Base-by-base conservation (phyloP, 2,888 invertebrate genomes). In the Anagyrus pseudococci region DNA sequence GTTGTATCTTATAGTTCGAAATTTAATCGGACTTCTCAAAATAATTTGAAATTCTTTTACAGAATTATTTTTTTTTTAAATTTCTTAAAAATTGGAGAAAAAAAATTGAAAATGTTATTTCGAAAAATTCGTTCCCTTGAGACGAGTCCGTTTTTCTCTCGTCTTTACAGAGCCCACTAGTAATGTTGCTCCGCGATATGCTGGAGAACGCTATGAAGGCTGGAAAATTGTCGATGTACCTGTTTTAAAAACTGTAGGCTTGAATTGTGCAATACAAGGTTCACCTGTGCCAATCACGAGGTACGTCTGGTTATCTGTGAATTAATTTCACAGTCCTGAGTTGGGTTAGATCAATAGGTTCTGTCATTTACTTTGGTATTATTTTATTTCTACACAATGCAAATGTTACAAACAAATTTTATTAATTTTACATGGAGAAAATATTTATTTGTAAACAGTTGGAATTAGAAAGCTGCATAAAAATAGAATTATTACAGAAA, bases 281-380 rank as follows among this genome's bases (percentile, higher is more conserved):
- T 90, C 85, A 82, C 91, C 91, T 64, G 86, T 88, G 77, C 90
- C 91, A 66, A 80, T 82, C 58, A 90, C 89, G 85, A 91, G 91
- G 91, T 91, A 87, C 22, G 57, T 57, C 41, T 40, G 56, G 46
- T 53, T 29, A 41, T 53, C 41, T 53, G 43, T 48, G 17, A 57
- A 43, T n/a, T 33, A 33, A n/a, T 53, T 58, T 53, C 53, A 43
- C 47, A 58, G 25, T 41, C 44, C 26, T 26, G 19, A 17, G 50
- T 46, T 41, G 33, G 50, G 26, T 25, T 41, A 29, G 40, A 56
- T 41, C n/a, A n/a, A n/a, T n/a, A n/a, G 46, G 26, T 62, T 23
- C 19, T 49, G 48, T 55, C 7, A 46, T 48, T 60, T 57, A 26
- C 20, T 52, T 49, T 37, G 23, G 17, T 47, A 47, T 33, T 6